Evolutionary conservation across 2,113 vertebrate species (phyloP).

Genomic region (Tringa solitaria): DNA sequence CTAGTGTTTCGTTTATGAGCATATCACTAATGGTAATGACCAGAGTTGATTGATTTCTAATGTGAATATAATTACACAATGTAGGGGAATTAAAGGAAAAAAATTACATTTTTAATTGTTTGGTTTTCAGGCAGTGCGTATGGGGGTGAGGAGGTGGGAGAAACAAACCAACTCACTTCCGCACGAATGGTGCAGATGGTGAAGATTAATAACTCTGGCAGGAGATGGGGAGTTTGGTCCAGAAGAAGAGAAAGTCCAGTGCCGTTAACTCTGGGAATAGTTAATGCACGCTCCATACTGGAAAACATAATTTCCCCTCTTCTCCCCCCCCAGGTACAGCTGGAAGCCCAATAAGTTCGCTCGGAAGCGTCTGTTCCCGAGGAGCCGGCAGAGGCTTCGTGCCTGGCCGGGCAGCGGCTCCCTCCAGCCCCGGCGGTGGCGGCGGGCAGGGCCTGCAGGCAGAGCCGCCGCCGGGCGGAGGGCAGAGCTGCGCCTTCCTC

Average conservation of each 20-base stretch:
- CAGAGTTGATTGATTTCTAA: constrained; percentile 67
- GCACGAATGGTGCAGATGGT: background rate
- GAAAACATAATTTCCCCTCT: background rate
- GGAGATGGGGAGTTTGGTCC: background rate
- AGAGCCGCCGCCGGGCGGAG: background rate
- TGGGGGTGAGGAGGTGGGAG: background rate
- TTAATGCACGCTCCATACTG: background rate
- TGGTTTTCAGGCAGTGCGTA: background rate
- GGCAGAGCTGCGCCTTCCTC: background rate
- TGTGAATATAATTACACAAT: constrained; percentile 71
- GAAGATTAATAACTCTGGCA: background rate
- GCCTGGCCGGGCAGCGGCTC: background rate
- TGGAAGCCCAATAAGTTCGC: background rate
- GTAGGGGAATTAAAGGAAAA: constrained; percentile 31
- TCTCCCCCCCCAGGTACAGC: background rate
- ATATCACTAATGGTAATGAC: constrained; percentile 48
- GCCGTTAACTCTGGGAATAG: background rate
- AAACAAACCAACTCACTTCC: background rate
- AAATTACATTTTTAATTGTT: constrained; percentile 41
- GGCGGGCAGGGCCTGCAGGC: background rate
- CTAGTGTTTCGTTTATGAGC: constrained; percentile 33
- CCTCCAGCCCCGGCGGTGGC: background rate
- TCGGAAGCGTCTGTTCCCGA: background rate
- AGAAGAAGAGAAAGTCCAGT: background rate
- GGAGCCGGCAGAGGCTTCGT: background rate